Evolutionary conservation across 2,113 vertebrate species (phyloP).

Genomic region (Silurus asotus): DNA sequence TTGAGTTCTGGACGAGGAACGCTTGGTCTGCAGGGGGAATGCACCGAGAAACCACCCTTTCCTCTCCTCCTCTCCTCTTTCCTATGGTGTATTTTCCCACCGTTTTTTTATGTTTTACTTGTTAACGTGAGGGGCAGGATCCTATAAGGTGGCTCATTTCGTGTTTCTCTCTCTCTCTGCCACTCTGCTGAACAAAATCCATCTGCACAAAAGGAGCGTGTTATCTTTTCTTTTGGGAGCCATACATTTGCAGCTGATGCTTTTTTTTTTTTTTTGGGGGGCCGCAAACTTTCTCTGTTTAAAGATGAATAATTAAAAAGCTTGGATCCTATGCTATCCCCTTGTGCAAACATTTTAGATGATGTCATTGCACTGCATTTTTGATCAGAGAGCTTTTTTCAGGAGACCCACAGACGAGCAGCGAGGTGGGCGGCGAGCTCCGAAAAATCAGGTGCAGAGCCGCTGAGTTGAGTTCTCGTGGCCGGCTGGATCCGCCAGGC

Average conservation of each 20-base stretch:
- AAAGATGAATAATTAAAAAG: conserved; percentile 72
- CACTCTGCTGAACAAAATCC: conserved; percentile 52
- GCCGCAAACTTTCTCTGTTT: conserved; percentile 72
- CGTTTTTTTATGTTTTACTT: conserved; percentile 53
- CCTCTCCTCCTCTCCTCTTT: conserved; percentile 50
- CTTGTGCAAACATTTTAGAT: conserved; percentile 71
- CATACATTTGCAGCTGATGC: conserved; percentile 48
- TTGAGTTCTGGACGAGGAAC: conserved; percentile 68
- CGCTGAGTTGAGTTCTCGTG: conserved; percentile 46
- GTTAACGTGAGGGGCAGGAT: conserved; percentile 63
- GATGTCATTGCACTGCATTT: conserved; percentile 77
- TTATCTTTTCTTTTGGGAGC: conserved; percentile 34
- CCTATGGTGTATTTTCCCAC: conserved; percentile 28
- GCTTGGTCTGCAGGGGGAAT: conserved; percentile 65
- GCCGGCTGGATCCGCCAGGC: conserved; percentile 70
- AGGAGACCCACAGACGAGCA: conserved; percentile 61
- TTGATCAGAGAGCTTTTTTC: conserved; percentile 63
- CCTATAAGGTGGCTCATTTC: conserved; percentile 61
- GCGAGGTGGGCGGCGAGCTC: conserved; percentile 64
- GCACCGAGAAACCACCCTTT: conserved; percentile 50
- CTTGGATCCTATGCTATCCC: conserved; percentile 73
- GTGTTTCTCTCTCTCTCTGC: conserved; percentile 60
- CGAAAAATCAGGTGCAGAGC: conserved; percentile 78
- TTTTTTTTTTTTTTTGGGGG: conserved; percentile 52
- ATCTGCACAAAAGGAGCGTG: conserved; percentile 55